Percentiles rank a stretch among this genome's conserved stretches.
These are phyloP conservation scores for Arion vulgaris DNA, from an alignment of 1,140 invertebrate species.

Conservation along the genomic window DNA sequence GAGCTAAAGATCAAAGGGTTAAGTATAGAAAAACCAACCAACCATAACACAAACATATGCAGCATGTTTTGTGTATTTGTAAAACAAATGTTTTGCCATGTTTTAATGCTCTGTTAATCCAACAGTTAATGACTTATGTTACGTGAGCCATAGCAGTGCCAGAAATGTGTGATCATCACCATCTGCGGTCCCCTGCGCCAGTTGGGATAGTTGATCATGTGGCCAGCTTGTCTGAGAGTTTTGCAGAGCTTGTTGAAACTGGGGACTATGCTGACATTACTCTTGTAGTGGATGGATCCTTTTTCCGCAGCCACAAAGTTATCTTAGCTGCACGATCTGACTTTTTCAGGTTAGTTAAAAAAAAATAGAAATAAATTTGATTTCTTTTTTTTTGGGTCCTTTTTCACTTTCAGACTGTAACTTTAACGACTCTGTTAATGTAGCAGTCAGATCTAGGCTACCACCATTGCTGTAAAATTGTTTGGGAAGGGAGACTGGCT, in stretches of 20 bases:
- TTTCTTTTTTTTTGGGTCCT: too few relatives aligned
- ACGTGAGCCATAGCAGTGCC: not conserved
- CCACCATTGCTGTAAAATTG: too few relatives aligned
- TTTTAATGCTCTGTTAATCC: not conserved
- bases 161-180: slow-evolving; percentile 69
- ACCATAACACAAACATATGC: too few relatives aligned
- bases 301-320: slow-evolving; percentile 89
- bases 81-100: too few relatives aligned
- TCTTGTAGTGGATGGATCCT: slow-evolving; percentile 87
- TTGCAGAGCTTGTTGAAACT: slow-evolving; percentile 86
- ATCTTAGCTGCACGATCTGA: slow-evolving; percentile 94
- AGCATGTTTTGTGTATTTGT: too few relatives aligned
- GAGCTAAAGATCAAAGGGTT: too few relatives aligned
- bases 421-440: too few relatives aligned
- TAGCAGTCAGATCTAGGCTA: too few relatives aligned
- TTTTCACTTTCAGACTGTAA: too few relatives aligned
- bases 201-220: slow-evolving; percentile 71
- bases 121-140: not conserved
- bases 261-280: slow-evolving; percentile 93
- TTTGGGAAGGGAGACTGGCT: too few relatives aligned
- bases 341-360: slow-evolving; percentile 84
- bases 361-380: too few relatives aligned
- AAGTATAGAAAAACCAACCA: too few relatives aligned
- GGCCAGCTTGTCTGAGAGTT: slow-evolving; percentile 78
- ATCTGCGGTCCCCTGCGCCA: slow-evolving; percentile 60